Conservation (phyloP, 2,113 vertebrate species). For the Corvus cornix region DNA sequence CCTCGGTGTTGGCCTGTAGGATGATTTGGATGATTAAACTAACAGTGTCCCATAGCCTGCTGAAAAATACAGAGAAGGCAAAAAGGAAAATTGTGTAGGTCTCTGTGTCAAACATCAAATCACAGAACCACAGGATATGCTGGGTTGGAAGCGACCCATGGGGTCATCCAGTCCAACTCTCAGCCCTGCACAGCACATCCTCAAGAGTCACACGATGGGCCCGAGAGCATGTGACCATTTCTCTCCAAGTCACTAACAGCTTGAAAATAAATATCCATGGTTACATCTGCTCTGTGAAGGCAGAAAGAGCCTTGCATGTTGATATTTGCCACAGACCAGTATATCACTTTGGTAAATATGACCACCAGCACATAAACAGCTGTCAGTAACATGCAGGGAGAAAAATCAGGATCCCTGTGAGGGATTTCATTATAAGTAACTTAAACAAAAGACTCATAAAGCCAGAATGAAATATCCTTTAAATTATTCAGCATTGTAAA, state of each 20-base stretch:
- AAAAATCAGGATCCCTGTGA: neutral
- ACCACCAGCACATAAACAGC: neutral
- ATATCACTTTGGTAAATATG: neutral
- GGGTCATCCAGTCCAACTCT: neutral
- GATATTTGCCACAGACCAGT: neutral
- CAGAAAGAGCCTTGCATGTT: neutral
- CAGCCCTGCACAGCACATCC: neutral
- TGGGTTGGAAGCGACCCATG: accelerated
- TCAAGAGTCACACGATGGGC: neutral
- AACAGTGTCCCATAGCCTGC: neutral
- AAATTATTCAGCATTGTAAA: neutral
- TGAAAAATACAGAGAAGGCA: neutral
- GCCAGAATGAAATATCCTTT: neutral
- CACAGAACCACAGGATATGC: neutral
- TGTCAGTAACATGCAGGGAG: neutral
- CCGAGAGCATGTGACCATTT: neutral
- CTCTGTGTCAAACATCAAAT: neutral
- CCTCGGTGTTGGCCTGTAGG: neutral
- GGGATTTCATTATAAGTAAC: neutral
- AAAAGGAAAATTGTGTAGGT: neutral
- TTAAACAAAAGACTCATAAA: neutral
- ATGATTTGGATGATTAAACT: neutral
- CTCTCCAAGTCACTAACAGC: neutral
- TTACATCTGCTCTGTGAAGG: neutral
- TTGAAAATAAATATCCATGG: neutral